Percentiles rank a stretch among this genome's conserved stretches.
Conservation (phyloP, 2,888 invertebrate species). For the Lepidocyrtinus sp. region DNA sequence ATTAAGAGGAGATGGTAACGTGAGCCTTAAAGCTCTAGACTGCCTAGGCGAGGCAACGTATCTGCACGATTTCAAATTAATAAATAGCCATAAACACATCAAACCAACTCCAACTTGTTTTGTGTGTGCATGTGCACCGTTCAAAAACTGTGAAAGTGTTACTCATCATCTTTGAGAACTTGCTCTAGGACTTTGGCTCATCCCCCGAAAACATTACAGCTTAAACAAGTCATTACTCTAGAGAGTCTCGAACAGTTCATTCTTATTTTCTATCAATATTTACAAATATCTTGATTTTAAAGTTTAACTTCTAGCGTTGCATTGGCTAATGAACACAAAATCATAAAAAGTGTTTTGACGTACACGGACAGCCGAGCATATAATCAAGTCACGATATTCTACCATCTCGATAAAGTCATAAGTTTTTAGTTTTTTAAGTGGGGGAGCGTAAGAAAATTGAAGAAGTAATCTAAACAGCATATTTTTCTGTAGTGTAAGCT, state of each 20-base stretch:
- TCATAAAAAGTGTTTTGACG: conserved; percentile 35
- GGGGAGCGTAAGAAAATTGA: neutral
- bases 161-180: no score
- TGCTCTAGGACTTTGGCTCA: no score
- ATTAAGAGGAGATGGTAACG: neutral
- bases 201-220: no score
- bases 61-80: no score
- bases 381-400: conserved; percentile 53
- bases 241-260: no score
- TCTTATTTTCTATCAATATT: conserved; percentile 40
- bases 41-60: no score
- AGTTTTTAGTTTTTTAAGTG: neutral
- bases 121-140: no score
- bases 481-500: neutral
- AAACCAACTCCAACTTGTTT: no score
- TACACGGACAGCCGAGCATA: conserved; percentile 42
- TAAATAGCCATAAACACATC: no score
- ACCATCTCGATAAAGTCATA: neutral
- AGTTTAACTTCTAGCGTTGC: conserved; percentile 2
- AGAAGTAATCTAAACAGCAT: neutral
- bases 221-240: no score
- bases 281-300: conserved; percentile 33
- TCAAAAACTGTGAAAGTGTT: no score
- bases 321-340: conserved; percentile 46
- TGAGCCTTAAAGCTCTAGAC: no score